Conservation (phyloP, 2,888 invertebrate species). For the Rambutsinella grinnellia region DNA sequence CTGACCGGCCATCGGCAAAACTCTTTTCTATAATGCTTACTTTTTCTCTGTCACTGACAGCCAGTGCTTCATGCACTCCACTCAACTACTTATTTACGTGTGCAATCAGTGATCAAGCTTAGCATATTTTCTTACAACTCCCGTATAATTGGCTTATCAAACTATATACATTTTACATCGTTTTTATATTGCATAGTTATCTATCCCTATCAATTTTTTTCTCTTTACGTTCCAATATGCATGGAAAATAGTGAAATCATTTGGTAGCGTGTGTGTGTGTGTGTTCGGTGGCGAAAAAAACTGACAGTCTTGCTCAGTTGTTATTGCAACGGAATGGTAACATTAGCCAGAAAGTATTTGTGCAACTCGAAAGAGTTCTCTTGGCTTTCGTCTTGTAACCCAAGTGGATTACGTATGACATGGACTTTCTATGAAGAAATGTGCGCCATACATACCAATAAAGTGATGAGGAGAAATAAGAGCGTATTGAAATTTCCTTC, state of each 20-base stretch:
- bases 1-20: slow-evolving; percentile 1
- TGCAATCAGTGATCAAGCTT: slow-evolving; percentile 15
- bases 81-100: too few species aligned
- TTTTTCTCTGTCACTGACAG: not conserved
- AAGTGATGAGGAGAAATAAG: too few species aligned
- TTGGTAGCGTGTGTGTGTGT: too few species aligned
- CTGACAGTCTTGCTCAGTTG: not conserved
- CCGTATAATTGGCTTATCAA: not conserved
- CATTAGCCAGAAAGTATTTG: too few species aligned
- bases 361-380: too few species aligned
- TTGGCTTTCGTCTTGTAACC: too few species aligned
- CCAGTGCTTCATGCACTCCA: not conserved
- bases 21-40: slow-evolving; percentile 5
- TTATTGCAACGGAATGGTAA: not conserved
- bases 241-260: slow-evolving; percentile 3
- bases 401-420: too few species aligned
- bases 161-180: not conserved
- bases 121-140: too few species aligned
- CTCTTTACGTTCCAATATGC: slow-evolving; percentile 11
- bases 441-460: too few species aligned
- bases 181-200: not conserved
- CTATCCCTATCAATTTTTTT: too few species aligned
- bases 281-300: not conserved
- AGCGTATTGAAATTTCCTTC: too few species aligned
- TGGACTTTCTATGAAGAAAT: too few species aligned